Evolutionary conservation across 2,113 vertebrate genomes (phyloP).

Genomic region (Perca schrenkii): DNA sequence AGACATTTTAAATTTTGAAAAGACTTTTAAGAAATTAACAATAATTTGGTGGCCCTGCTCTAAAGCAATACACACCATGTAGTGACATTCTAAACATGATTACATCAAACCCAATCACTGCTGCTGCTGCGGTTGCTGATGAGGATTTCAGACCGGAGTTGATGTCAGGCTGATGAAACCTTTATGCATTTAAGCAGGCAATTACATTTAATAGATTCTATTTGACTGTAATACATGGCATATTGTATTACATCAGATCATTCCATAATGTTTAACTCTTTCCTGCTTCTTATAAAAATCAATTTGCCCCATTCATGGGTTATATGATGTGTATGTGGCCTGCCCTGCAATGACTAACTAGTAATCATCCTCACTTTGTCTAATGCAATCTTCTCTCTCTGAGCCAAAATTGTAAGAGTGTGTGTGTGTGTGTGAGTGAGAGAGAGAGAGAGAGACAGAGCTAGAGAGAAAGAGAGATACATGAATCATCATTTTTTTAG

Average conservation of each 20-base stretch:
- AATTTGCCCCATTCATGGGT: background rate
- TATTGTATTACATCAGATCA: constrained; percentile 10
- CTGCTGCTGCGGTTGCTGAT: background rate
- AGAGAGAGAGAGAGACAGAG: background rate
- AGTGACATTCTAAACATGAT: background rate
- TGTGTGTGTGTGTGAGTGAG: background rate
- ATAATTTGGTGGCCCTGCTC: background rate
- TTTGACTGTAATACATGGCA: constrained; percentile 18
- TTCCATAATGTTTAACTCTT: constrained; percentile 22
- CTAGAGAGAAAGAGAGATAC: background rate
- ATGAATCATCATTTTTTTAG: constrained; percentile 50
- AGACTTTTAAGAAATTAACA: too few relatives aligned
- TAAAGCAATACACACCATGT: background rate
- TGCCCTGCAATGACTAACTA: constrained; percentile 2
- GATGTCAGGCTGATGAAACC: constrained; percentile 4
- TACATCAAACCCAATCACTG: background rate
- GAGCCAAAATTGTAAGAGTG: constrained; percentile 6
- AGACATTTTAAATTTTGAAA: too few relatives aligned
- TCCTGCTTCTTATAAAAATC: background rate
- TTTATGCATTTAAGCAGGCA: background rate
- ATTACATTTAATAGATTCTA: background rate
- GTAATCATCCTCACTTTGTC: constrained; percentile 23
- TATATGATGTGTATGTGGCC: background rate
- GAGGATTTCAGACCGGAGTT: constrained; percentile 1
- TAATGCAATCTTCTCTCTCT: constrained; percentile 8